A percentile compares a stretch with the other conserved stretches of the same genome.
Evolutionary conservation across 2,113 vertebrate genomes (phyloP).

Genomic region (Zosterops pallidus): DNA sequence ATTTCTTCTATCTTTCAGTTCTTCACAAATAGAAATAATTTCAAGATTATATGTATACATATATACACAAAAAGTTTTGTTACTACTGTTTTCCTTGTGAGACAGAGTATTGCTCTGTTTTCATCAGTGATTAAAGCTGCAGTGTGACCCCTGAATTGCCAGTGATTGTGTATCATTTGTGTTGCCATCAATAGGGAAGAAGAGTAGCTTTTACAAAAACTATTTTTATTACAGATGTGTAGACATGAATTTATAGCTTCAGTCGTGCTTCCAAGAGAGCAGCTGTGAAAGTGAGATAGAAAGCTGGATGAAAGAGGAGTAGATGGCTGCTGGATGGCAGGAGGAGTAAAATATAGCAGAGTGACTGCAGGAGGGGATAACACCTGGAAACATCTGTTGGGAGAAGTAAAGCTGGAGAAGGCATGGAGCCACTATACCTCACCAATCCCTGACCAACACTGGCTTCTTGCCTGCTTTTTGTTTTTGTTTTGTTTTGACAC

Average conservation of each 20-base stretch:
- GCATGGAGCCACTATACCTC: not conserved
- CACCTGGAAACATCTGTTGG: not conserved
- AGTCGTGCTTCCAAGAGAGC: constrained; percentile 46
- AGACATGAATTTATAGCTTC: constrained; percentile 47
- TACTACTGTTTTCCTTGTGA: not conserved
- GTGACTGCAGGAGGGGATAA: not conserved
- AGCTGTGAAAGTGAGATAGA: constrained; percentile 60
- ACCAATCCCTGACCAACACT: not conserved
- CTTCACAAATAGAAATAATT: not conserved
- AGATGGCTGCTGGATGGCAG: not conserved
- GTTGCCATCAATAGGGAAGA: not conserved
- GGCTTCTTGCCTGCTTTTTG: not conserved
- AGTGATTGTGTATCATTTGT: not conserved
- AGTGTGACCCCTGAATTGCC: not conserved
- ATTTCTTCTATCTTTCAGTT: not conserved
- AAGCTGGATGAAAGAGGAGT: constrained; percentile 43
- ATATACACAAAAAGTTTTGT: not conserved
- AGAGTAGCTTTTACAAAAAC: constrained; percentile 26
- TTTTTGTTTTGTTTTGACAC: not conserved
- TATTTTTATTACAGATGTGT: constrained; percentile 46
- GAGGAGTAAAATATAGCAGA: not conserved
- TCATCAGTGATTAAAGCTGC: not conserved
- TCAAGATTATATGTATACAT: not conserved
- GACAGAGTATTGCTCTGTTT: not conserved
- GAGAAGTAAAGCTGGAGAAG: not conserved